phyloP scores from a whole-genome alignment of 2,888 invertebrate species.

The Platerodrilus igneus region DNA sequence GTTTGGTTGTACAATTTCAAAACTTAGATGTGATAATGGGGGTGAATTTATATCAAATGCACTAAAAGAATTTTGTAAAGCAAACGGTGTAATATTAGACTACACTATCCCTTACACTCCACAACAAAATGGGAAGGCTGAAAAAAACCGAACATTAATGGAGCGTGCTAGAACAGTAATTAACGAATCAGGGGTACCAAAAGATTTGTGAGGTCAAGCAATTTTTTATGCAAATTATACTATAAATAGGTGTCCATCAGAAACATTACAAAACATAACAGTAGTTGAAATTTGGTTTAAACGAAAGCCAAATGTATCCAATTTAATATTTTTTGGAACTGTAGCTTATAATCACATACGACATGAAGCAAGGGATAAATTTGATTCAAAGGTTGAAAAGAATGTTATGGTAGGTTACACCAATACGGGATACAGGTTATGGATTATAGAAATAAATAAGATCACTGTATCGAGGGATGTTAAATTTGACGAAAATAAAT shows the following conservation, averaged over 20 bases:
- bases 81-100: background rate
- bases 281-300: conserved; percentile 2
- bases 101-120: conserved; percentile 2
- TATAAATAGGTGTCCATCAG: conserved; percentile 1
- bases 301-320: conserved; percentile 1
- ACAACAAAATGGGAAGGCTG: conserved; percentile 4
- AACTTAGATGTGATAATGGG: conserved; percentile 4
- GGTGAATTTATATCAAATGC: background rate
- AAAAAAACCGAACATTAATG: conserved; percentile 3
- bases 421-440: conserved; percentile 3
- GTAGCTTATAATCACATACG: background rate
- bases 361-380: conserved; percentile 1
- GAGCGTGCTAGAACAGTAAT: conserved; percentile 2
- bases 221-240: conserved; percentile 2
- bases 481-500: conserved; percentile 2
- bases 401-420: conserved; percentile 2
- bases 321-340: conserved; percentile 1
- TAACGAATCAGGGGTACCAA: background rate
- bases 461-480: conserved; percentile 2
- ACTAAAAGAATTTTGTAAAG: conserved; percentile 1
- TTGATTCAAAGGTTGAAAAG: conserved; percentile 3
- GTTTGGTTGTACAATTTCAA: background rate
- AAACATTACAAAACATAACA: no score
- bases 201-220: conserved; percentile 4
- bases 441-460: conserved; percentile 7